Evolutionary conservation across 2,888 invertebrate species (phyloP).

Genomic region (Hirtodrosophila trivittata): DNA sequence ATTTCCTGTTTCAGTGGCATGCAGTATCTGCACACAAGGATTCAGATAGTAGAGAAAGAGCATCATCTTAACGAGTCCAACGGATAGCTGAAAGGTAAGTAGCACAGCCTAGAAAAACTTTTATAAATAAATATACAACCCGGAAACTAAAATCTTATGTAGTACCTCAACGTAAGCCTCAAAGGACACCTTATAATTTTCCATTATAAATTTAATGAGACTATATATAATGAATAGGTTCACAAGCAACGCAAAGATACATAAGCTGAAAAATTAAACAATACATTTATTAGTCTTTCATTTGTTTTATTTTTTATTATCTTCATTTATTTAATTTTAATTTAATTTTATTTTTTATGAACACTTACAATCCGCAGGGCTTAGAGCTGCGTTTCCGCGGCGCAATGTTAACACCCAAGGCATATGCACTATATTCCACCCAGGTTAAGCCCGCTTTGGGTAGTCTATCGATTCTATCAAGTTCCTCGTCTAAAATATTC

Average conservation of each 20-base stretch:
- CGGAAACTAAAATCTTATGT: accelerated
- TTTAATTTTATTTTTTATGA: neutral
- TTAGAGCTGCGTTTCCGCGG: constrained; percentile 61
- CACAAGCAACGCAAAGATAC: constrained; percentile 22
- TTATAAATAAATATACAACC: no score
- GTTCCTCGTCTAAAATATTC: constrained; percentile 52
- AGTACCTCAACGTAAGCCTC: constrained; percentile 68
- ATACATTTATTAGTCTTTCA: neutral
- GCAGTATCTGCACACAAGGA: constrained; percentile 35
- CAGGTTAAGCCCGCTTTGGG: constrained; percentile 55
- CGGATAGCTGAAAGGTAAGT: constrained; percentile 57
- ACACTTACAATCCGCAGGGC: constrained; percentile 57
- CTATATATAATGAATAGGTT: constrained; percentile 58
- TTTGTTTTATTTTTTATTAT: neutral
- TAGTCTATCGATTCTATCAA: constrained; percentile 51
- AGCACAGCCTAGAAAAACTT: constrained; percentile 49
- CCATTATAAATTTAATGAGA: constrained; percentile 55
- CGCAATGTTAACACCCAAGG: constrained; percentile 59
- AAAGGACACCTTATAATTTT: constrained; percentile 56
- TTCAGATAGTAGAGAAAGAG: constrained; percentile 42
- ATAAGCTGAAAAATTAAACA: constrained; percentile 27
- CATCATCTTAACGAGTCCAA: constrained; percentile 65
- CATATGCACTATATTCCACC: constrained; percentile 65
- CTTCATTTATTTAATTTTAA: neutral
- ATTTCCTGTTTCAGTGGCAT: constrained; percentile 48